These are phyloP conservation scores for Drosophila takahashii DNA, from an alignment of 1,140 invertebrate species.

Conservation along the genomic window DNA sequence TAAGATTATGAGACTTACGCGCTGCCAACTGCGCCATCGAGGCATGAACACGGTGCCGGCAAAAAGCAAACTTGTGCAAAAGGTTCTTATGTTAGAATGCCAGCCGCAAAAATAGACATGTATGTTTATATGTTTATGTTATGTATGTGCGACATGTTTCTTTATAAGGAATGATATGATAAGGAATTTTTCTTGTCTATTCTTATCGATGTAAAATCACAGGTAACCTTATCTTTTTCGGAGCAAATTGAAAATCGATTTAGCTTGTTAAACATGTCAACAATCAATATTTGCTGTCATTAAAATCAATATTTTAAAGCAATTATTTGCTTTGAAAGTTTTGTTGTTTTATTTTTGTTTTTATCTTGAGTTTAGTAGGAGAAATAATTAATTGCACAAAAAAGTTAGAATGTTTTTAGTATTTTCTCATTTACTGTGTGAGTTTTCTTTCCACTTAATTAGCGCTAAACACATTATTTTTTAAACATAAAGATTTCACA, in stretches of 20 bases:
- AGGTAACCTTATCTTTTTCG: not conserved
- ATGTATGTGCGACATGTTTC: not conserved
- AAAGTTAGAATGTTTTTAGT: no score
- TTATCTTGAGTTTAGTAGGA: no score
- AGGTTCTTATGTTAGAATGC: slow-evolving; percentile 3
- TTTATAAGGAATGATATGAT: not conserved
- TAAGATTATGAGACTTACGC: slow-evolving; percentile 99
- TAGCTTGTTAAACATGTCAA: no score
- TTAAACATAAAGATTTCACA: no score
- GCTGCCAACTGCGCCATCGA: slow-evolving; percentile 97
- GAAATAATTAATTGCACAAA: no score
- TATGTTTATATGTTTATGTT: not conserved
- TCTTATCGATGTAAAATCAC: not conserved
- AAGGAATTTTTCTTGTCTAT: not conserved
- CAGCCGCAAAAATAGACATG: not conserved
- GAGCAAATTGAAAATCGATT: not conserved
- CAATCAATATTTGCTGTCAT: not conserved
- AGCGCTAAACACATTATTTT: no score
- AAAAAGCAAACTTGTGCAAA: slow-evolving; percentile 1
- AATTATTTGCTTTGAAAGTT: not conserved
- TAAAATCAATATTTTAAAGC: not conserved
- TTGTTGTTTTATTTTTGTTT: not conserved
- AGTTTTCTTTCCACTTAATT: no score
- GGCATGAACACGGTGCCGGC: slow-evolving; percentile 84
- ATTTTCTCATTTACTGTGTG: no score